Evolutionary conservation across 1,140 invertebrate genomes (phyloP).

Genomic region (Drosophila pseudoobscura): DNA sequence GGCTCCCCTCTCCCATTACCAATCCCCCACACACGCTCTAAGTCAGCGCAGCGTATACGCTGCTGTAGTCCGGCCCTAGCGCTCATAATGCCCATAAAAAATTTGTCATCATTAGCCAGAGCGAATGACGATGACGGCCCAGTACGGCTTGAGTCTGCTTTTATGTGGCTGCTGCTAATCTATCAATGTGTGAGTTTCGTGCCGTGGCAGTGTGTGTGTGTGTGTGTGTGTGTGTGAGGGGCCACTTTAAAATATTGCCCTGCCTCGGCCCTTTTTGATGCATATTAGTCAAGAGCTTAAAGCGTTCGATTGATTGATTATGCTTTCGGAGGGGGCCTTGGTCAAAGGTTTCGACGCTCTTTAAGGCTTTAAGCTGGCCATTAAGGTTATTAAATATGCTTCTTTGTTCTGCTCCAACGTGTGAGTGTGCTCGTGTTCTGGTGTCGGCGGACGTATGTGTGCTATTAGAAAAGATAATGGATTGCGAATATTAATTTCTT

Average conservation of each 20-base stretch:
- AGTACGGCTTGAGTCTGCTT: constrained; percentile 13
- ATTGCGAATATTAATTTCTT: constrained; percentile 82
- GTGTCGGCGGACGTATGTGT: constrained; percentile 26
- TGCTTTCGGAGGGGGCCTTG: constrained; percentile 32
- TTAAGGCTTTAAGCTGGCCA: constrained; percentile 76
- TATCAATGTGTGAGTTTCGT: constrained; percentile 58
- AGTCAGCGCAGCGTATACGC: constrained; percentile 39
- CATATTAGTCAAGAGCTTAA: constrained; percentile 76
- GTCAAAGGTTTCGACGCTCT: constrained; percentile 48
- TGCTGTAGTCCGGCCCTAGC: constrained; percentile 8
- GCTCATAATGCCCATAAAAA: constrained; percentile 80
- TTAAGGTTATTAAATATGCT: constrained; percentile 73
- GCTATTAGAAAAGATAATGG: constrained; percentile 76
- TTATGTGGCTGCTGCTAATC: constrained; percentile 56
- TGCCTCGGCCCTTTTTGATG: constrained; percentile 39
- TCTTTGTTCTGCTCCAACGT: neutral
- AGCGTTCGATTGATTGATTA: constrained; percentile 80
- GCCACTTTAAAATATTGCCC: constrained; percentile 71
- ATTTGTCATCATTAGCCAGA: constrained; percentile 77
- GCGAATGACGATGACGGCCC: constrained; percentile 56
- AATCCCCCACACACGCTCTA: constrained; percentile 66
- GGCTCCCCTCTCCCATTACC: constrained; percentile 24
- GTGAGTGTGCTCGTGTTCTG: constrained; percentile 7
- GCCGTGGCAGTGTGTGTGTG: constrained; percentile 1
- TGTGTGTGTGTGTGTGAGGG: constrained; percentile 3